Base-by-base conservation (phyloP, 2,797 vertebrate species). In the Nannoperca obscura region DNA sequence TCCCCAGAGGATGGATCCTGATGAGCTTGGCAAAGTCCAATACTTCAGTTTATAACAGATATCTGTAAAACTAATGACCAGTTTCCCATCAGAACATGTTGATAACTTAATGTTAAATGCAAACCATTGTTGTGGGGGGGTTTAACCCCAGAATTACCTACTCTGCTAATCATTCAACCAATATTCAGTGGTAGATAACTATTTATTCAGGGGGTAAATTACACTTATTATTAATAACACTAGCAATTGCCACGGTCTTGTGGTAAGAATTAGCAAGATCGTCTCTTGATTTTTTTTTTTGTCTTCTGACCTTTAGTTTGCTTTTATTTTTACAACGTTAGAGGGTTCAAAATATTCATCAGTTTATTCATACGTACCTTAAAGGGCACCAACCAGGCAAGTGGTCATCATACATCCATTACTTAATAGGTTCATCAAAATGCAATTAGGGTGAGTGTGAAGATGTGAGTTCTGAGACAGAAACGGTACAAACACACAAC, bases 391-490 rank as follows among this genome's bases (percentile, higher is more conserved):
- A 14, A 38, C 8, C 36, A 12, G 44, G 24, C 22, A 63, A 32
- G 19, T 30, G 22, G 4, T 5, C 52, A 64, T 54, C 32, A 54
- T 14, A 40, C 27, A 76, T 11, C 1, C 14, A 12, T 17, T 38
- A n/a, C 20, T 47, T 61, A 77, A 72, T 13, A 71, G 53, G 67
- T 62, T 63, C 6, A 70, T 78, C 30, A 80, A 71, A 78, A 69
- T 78, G 66, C 12, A 69, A 73, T 76, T 60, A 84, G 47, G 44
- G 5, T 1, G 2, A 19, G n/a, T 36, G 32, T 67, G 44, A 0
- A 0, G 15, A 49, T 5, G 65, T 55, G 59, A 69, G 72, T 22
- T 57, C 24, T 54, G 52, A 46, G 32, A 59, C 14, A 40, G 59
- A 60, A 59, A 64, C 54, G 30, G 30, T 7, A 44, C 53, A 58